Base-by-base conservation (phyloP, 1,140 invertebrate species). In the Eupeodes corollae region DNA sequence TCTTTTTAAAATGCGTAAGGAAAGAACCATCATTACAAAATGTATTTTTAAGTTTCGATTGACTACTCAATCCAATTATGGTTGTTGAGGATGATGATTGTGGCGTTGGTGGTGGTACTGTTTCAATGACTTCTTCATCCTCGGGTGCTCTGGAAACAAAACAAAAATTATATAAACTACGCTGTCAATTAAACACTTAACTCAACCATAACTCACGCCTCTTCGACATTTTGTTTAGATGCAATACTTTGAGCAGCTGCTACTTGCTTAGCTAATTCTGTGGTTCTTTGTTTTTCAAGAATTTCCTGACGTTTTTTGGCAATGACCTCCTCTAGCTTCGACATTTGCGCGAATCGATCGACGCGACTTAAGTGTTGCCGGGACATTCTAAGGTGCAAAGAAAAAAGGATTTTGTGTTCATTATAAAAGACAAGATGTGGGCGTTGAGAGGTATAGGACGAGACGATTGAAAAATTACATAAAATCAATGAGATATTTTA, bases 21-120 rank as follows among this genome's bases (percentile, higher is more conserved):
- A 86, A 86, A 50, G 79, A 82, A 13, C 84, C 84, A 67, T 86
- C 84, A 66, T 86, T 86, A 40, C 75, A 77, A 64, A 86, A 86
- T 8, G 76, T 64, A 66, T 82, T 82, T 37, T 56, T 56, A 15
- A 63, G 50, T 42, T 59, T 66, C n/a, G 62, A 50, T 14, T 56
- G 63, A 1, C 59, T 60, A 34, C 60, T 60, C 9, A 63, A 63
- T 2, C 61, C 56, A 12, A 16, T 15, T 12, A 41, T 5, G 13
- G 31, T 3, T 47, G 40, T 26, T 42, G 11, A 12, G 40, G 37
- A 12, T 50, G 44, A 5, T 40, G 33, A 3, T 14, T 15, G n/a
- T 19, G n/a, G 39, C 33, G 21, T n/a, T 46, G 54, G 10, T 30
- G 34, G 14, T 38, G 18, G 19, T 6, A 35, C 35, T 6, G 44